Evolutionary conservation across 2,888 invertebrate genomes (phyloP), one percentile per base, ranked within the genome.

Genomic region (Athripsodes cinereus): DNA sequence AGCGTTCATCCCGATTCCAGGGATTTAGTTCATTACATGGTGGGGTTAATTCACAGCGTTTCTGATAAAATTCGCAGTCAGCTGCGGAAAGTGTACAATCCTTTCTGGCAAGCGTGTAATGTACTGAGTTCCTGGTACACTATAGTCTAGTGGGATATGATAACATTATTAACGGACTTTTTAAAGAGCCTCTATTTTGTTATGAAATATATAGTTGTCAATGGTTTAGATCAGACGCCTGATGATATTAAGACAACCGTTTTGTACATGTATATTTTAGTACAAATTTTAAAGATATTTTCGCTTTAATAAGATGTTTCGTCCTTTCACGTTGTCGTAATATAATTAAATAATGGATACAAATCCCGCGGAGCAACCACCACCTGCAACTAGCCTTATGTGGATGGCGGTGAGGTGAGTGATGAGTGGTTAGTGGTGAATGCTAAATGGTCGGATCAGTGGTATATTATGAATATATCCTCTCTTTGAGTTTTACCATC

Each of bases 101-200:
- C n/a, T n/a, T n/a, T n/a, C n/a, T n/a, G n/a, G n/a, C n/a, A n/a
- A n/a, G n/a, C n/a, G n/a, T n/a, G n/a, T n/a, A n/a, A n/a, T n/a
- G n/a, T n/a, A n/a, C n/a, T n/a, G n/a, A n/a, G n/a, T n/a, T n/a
- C n/a, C n/a, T n/a, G n/a, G n/a, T n/a, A n/a, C n/a, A n/a, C n/a
- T n/a, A n/a, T n/a, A n/a, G n/a, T n/a, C n/a, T n/a, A n/a, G n/a
- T n/a, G n/a, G n/a, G n/a, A n/a, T n/a, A n/a, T n/a, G n/a, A n/a
- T n/a, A n/a, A n/a, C n/a, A n/a, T n/a, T n/a, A 31, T 8, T 11
- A 64, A 62, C 53, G 57, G 62, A 62, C 60, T 59, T 40, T 57
- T 59, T 34, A 57, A 60, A 62, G 58, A 60, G 57, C 74, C 72
- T 77, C 76, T 78, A 78, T 78, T 78, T 78, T 78, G 76, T 78